Conservation (phyloP, 2,113 vertebrate species). For the Stegastes partitus region DNA sequence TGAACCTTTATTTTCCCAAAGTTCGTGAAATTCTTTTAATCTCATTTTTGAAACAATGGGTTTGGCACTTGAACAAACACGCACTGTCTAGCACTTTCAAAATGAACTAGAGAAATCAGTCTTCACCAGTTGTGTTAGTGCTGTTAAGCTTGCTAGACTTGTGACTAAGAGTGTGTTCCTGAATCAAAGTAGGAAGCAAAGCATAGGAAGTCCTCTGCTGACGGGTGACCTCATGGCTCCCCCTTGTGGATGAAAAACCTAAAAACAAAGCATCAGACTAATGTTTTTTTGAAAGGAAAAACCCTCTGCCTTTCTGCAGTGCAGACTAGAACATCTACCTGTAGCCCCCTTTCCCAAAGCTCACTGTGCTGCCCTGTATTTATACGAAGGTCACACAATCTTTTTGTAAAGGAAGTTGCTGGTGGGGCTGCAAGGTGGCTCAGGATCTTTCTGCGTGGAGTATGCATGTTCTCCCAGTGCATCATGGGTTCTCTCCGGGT, state of each 20-base stretch:
- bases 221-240: constrained; percentile 16
- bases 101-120: neutral
- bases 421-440: no score
- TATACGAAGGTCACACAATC: no score
- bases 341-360: neutral
- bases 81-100: neutral
- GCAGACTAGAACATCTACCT: no score
- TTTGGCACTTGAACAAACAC: constrained; percentile 1
- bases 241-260: constrained; percentile 26
- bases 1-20: neutral
- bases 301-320: no score
- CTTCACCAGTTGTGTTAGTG: neutral
- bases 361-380: neutral
- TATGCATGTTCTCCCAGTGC: no score
- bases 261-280: constrained; percentile 4
- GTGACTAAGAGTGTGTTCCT: neutral
- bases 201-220: neutral
- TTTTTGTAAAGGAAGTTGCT: no score
- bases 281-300: no score
- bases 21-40: neutral
- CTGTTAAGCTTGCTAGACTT: neutral
- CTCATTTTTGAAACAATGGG: constrained; percentile 1
- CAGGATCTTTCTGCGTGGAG: no score
- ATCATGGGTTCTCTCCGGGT: no score
- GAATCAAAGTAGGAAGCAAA: neutral